Conservation (phyloP, 2,888 invertebrate species). For the Adineta ricciae region DNA sequence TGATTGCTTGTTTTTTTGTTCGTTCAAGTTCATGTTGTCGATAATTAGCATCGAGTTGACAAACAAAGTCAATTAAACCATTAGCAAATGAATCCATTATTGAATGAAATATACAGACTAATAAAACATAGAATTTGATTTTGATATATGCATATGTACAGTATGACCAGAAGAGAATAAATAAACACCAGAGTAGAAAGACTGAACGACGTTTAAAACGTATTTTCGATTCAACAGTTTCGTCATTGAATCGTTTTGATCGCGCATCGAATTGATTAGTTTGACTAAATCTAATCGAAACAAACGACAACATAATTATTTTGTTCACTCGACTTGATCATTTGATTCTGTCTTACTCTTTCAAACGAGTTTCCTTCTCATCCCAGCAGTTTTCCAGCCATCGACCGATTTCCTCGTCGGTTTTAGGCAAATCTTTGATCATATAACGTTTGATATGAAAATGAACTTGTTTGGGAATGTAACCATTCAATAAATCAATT, state of each 20-base stretch:
- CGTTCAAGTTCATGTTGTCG: neutral
- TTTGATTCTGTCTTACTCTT: constrained; percentile 18
- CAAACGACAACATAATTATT: too few species aligned
- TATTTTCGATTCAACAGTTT: neutral
- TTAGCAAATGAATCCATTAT: neutral
- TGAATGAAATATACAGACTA: neutral
- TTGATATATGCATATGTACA: neutral
- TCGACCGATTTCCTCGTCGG: neutral
- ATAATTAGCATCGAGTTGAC: neutral
- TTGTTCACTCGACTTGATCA: too few species aligned
- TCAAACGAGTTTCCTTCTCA: constrained; percentile 23
- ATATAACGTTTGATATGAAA: constrained; percentile 22
- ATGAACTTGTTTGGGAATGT: constrained; percentile 24
- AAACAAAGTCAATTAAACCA: neutral
- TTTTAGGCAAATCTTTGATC: neutral
- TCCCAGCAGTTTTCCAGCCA: constrained; percentile 26
- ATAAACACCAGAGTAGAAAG: neutral
- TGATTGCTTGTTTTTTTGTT: neutral
- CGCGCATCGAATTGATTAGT: neutral
- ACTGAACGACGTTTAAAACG: neutral
- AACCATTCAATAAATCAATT: constrained; percentile 24
- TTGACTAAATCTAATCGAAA: neutral
- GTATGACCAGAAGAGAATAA: constrained; percentile 3
- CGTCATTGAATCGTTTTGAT: neutral
- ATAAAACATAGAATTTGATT: neutral